These are phyloP conservation scores for Dichetophora obliterata DNA, from an alignment of 2,888 invertebrate species.

Conservation along the genomic window DNA sequence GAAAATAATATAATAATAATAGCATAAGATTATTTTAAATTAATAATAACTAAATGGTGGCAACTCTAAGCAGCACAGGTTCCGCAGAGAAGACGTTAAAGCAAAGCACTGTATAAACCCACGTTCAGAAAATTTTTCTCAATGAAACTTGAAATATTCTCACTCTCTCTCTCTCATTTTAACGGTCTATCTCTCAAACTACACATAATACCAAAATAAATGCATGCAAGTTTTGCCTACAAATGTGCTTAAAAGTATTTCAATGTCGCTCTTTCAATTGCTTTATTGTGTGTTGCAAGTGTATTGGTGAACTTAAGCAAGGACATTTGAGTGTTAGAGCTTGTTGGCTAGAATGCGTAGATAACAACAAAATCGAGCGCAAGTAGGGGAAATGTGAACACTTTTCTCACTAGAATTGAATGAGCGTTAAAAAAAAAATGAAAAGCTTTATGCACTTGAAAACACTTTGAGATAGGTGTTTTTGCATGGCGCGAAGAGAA, in stretches of 20 bases:
- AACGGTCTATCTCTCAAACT: neutral
- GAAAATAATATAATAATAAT: too few species aligned
- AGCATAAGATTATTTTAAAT: too few species aligned
- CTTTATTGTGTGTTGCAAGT: neutral
- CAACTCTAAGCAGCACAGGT: too few species aligned
- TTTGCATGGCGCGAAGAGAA: neutral
- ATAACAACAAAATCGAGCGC: neutral
- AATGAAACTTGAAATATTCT: neutral
- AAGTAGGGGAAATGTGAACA: neutral
- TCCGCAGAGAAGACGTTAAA: too few species aligned
- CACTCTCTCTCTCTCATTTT: neutral
- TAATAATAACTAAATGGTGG: too few species aligned
- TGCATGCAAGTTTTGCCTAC: neutral
- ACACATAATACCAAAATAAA: neutral
- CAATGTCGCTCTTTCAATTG: neutral
- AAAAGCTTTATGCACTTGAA: neutral
- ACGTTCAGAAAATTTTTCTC: too few species aligned
- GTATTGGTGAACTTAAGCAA: slow-evolving; percentile 48
- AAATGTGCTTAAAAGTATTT: neutral
- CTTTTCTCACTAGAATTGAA: neutral
- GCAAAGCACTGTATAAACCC: too few species aligned
- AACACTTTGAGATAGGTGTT: neutral
- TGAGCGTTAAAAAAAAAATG: neutral
- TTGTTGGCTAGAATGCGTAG: neutral
- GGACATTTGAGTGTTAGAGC: slow-evolving; percentile 49